Conservation (phyloP, 2,113 vertebrate species). For the Hemibagrus wyckioides region DNA sequence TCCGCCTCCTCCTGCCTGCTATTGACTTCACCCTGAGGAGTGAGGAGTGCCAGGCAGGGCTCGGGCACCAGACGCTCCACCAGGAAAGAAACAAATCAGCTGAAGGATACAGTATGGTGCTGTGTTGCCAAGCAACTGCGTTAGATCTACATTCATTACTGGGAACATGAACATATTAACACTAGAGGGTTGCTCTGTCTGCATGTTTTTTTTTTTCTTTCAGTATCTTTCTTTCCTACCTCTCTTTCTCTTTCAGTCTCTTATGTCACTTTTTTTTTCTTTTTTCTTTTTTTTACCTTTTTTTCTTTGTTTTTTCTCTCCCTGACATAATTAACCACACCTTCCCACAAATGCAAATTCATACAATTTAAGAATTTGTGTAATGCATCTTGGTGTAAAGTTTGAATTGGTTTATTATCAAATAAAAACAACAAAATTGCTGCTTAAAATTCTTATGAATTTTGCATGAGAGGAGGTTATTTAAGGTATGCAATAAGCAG, state of each 20-base stretch:
- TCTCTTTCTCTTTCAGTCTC: neutral
- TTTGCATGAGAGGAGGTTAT: neutral
- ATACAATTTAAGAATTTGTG: neutral
- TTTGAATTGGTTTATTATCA: neutral
- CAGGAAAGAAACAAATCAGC: conserved; percentile 40
- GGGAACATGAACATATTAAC: conserved; percentile 39
- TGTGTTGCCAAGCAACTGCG: conserved; percentile 48
- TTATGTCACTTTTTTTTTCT: neutral
- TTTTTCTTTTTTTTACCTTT: neutral
- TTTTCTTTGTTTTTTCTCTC: neutral
- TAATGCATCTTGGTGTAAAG: neutral
- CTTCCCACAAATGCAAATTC: neutral
- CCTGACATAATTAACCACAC: neutral
- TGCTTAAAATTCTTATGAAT: neutral
- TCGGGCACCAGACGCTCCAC: conserved; percentile 11
- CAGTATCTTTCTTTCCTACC: neutral
- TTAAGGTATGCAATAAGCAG: neutral
- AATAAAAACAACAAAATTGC: neutral
- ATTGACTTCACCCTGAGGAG: conserved; percentile 46
- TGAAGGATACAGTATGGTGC: conserved; percentile 40
- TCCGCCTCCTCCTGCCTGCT: conserved; percentile 34
- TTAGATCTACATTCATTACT: conserved; percentile 39
- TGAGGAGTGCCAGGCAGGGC: conserved; percentile 11
- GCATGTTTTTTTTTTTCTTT: neutral
- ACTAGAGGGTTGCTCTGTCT: conserved; percentile 29